Conservation (phyloP, 2,113 vertebrate genomes). For the Phyllopteryx taeniolatus region DNA sequence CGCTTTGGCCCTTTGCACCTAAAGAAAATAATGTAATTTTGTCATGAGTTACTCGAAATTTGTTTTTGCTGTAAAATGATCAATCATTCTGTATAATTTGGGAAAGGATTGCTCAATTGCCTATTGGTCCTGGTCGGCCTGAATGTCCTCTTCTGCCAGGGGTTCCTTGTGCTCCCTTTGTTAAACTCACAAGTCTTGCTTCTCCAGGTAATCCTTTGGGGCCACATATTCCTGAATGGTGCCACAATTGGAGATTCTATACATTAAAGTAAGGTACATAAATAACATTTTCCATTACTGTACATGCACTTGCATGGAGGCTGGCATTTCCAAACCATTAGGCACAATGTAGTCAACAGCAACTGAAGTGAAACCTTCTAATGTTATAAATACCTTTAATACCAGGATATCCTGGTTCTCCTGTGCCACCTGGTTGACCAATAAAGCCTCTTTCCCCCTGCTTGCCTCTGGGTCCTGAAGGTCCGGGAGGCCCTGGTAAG, state of each 20-base stretch:
- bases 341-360: not conserved
- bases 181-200: accelerated
- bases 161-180: conserved; percentile 34
- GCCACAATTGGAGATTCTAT: conserved; percentile 2
- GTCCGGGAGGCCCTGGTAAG: conserved; percentile 38
- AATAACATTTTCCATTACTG: not conserved
- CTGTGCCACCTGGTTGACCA: conserved; percentile 33
- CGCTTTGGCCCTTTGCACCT: conserved; percentile 44
- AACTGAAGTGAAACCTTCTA: not conserved
- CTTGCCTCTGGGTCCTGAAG: conserved; percentile 37
- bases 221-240: conserved; percentile 32
- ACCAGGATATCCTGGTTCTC: conserved; percentile 40
- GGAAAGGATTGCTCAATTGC: conserved; percentile 20
- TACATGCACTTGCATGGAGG: not conserved
- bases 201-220: conserved; percentile 30
- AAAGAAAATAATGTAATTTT: conserved; percentile 1
- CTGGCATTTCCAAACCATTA: not conserved
- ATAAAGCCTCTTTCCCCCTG: conserved; percentile 44
- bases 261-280: not conserved
- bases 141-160: conserved; percentile 17
- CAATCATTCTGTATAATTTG: not conserved
- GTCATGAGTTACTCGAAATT: not conserved
- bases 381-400: conserved; percentile 36
- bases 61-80: not conserved
- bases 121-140: conserved; percentile 37